Evolutionary conservation across 2,797 vertebrate genomes (phyloP).

Genomic region (Silurus lanzhouensis): DNA sequence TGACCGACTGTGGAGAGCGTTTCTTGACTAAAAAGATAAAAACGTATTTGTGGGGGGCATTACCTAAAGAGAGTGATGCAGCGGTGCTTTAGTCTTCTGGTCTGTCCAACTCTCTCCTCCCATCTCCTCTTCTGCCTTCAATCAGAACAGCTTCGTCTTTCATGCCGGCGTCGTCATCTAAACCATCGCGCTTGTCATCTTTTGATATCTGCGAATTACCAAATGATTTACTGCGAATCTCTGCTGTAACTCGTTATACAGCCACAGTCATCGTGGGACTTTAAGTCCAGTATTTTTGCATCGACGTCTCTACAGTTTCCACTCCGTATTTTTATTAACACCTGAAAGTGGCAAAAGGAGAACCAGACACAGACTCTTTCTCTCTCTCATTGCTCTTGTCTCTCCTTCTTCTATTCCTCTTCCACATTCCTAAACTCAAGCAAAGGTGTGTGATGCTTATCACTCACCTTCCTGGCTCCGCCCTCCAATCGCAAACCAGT

Average conservation of each 20-base stretch:
- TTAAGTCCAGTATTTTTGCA: neutral
- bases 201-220: neutral
- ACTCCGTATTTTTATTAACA: neutral
- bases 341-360: no score
- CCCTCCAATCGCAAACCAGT: no score
- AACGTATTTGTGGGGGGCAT: neutral
- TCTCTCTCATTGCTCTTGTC: no score
- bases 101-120: neutral
- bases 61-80: neutral
- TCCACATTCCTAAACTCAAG: no score
- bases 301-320: neutral
- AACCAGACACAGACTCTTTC: no score
- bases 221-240: neutral
- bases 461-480: no score
- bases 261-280: neutral
- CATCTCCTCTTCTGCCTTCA: neutral
- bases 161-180: neutral
- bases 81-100: neutral
- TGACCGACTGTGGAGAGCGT: neutral
- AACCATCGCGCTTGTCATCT: neutral
- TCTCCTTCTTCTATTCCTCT: no score
- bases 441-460: no score
- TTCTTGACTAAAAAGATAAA: no score
- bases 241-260: neutral
- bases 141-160: neutral